Evolutionary conservation across 1,140 invertebrate species (phyloP), one percentile per base, ranked within the genome.

Genomic region (Diabrotica undecimpunctata): DNA sequence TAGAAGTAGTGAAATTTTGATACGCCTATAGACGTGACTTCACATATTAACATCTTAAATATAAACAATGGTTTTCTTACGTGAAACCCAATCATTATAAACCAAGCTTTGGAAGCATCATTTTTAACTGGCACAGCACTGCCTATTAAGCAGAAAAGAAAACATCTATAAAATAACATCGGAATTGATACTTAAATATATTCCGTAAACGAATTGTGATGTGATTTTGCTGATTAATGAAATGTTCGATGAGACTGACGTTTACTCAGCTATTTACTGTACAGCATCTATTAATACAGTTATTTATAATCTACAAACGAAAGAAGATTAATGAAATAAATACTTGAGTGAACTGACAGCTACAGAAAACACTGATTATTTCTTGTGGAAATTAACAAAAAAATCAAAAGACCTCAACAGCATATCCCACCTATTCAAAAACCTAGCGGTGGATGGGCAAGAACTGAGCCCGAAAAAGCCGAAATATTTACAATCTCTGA

Each of bases 31-130:
- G 25, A 25, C 25, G 25, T 67, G 66, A 67, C 66, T 67, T 67
- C 66, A 67, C 53, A 37, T 63, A 37, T 55, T 36, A 14, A 11
- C 36, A 35, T 35, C 41, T 54, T 64, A 67, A 64, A 64, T 57
- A 52, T 25, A 61, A 61, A 61, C 41, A 61, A 61, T 51, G 46
- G 56, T 38, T 39, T 58, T 35, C 14, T 58, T 37, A 11, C 6
- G 12, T 51, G 46, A 51, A 11, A 10, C 12, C 9, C 9, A 51
- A 51, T 51, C 46, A 11, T 51, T 51, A 11, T 11, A 51, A 11
- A 51, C 46, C 46, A 51, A 25, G 25, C 13, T 55, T 55, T 55
- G 9, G 9, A 55, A 55, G 54, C 9, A 13, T 55, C 14, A 2
- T 61, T 61, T 14, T 10, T 61, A 11, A 51, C 8, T 61, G 59